phyloP scores from a whole-genome alignment of 2,797 vertebrate genomes.

The Lacerta viridis region DNA sequence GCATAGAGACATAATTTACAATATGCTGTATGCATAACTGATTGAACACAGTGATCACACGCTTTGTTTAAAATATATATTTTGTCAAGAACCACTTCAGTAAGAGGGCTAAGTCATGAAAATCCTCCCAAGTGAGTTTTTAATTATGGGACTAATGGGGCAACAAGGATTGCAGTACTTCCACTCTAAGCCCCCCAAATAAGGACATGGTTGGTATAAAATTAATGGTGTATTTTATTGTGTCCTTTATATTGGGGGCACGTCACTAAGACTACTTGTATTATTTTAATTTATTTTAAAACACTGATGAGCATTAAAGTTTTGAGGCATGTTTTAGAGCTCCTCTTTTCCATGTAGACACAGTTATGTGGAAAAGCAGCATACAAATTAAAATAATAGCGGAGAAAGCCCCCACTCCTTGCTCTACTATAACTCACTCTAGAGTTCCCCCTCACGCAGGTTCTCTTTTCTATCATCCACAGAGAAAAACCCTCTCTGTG shows the following conservation, averaged over 20 bases:
- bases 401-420: not conserved
- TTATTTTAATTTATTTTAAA: not conserved
- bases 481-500: not conserved
- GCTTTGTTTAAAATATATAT: not conserved
- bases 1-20: not conserved
- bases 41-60: conserved; percentile 2
- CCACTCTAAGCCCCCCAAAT: not conserved
- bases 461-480: not conserved
- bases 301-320: not conserved
- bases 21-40: not conserved
- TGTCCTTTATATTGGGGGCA: not conserved
- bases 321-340: not conserved
- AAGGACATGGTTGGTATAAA: not conserved
- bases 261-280: too few relatives aligned
- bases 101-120: not conserved
- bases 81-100: not conserved
- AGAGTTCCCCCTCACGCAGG: not conserved
- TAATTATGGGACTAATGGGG: not conserved
- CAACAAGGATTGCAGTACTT: not conserved
- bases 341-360: not conserved
- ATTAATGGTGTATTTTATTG: not conserved
- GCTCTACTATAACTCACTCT: not conserved
- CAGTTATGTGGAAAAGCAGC: too few relatives aligned
- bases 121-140: not conserved
- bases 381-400: not conserved